Evolutionary conservation across 2,888 invertebrate species (phyloP).

Genomic region (Cremastinae sp.): DNA sequence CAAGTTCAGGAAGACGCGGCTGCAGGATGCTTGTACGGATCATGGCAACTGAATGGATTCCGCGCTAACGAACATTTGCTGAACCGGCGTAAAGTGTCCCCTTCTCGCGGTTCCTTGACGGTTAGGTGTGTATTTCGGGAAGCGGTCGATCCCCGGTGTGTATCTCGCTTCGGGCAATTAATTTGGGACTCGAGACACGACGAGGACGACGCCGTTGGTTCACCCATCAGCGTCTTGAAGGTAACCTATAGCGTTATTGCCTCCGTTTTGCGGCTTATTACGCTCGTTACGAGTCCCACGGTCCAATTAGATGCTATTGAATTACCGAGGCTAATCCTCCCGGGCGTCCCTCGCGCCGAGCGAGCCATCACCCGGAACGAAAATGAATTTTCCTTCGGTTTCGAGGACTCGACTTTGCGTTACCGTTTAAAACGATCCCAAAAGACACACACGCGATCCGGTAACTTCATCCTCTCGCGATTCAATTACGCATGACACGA

Average conservation of each 20-base stretch:
- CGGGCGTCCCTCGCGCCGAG: slow-evolving; percentile 54
- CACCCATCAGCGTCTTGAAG: slow-evolving; percentile 44
- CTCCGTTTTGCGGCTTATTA: slow-evolving; percentile 67
- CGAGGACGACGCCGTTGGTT: too few species aligned
- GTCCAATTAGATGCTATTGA: slow-evolving; percentile 72
- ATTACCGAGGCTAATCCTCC: slow-evolving; percentile 71
- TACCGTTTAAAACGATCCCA: too few species aligned
- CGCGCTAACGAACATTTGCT: slow-evolving; percentile 15
- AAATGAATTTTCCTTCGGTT: slow-evolving; percentile 61
- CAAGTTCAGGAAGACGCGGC: too few species aligned
- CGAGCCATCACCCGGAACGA: slow-evolving; percentile 38
- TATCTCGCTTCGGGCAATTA: slow-evolving; percentile 49
- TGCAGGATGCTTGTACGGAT: not conserved
- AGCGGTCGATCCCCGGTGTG: slow-evolving; percentile 18
- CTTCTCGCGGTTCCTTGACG: not conserved
- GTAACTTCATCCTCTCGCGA: not conserved
- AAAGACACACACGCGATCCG: not conserved
- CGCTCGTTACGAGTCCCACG: slow-evolving; percentile 67
- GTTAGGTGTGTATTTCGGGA: slow-evolving; percentile 8
- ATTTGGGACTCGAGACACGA: slow-evolving; percentile 45
- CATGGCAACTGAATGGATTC: slow-evolving; percentile 3
- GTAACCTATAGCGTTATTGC: slow-evolving; percentile 22
- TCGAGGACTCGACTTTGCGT: not conserved
- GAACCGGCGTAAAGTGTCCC: slow-evolving; percentile 15
- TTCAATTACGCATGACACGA: too few species aligned